Base-by-base conservation (phyloP, 2,797 vertebrate genomes). In the Cyprinella venusta region DNA sequence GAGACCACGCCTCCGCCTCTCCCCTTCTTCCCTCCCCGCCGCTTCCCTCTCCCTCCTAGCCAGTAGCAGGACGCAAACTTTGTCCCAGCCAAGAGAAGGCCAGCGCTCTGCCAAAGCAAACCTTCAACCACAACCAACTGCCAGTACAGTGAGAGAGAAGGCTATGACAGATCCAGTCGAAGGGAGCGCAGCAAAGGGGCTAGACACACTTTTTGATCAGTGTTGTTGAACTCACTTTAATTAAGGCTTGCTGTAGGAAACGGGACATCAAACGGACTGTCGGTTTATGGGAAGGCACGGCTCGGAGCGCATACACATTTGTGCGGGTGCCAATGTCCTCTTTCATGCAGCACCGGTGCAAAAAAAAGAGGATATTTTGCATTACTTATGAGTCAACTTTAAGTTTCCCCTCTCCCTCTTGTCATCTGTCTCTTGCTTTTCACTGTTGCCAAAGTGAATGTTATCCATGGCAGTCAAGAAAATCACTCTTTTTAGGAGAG, bases 11-110 rank as follows among this genome's bases (percentile, higher is more conserved):
- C 95, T 93, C 93, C 92, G 82, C 79, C 88, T 87, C 80, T 69
- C 40, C 56, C 85, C 88, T 26, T 30, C 38, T 74, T 71, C 56
- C 69, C 65, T 80, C 63, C 86, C 85, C 70, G 90, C 90, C 89
- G 86, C 86, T 90, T 87, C 91, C 86, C 86, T 91, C 79, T 89
- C 90, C 81, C 92, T 94, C 93, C 88, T 93, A 96, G 96, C 95
- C 96, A 97, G 96, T 96, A 97, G 96, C 95, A 91, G 91, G 90
- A 95, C 93, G 91, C 91, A 94, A 91, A 93, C 92, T 91, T 91
- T 86, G 93, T 93, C 93, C 90, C 92, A 89, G 94, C 90, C 80
- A 93, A 92, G 85, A 91, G 85, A 90, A 72, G 86, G 88, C 93
- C 90, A 92, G 89, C 86, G 92, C 91, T 89, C 92, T 94, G 94